Evolutionary conservation across 1,140 invertebrate genomes (phyloP).

Genomic region (Hirudo medicinalis): DNA sequence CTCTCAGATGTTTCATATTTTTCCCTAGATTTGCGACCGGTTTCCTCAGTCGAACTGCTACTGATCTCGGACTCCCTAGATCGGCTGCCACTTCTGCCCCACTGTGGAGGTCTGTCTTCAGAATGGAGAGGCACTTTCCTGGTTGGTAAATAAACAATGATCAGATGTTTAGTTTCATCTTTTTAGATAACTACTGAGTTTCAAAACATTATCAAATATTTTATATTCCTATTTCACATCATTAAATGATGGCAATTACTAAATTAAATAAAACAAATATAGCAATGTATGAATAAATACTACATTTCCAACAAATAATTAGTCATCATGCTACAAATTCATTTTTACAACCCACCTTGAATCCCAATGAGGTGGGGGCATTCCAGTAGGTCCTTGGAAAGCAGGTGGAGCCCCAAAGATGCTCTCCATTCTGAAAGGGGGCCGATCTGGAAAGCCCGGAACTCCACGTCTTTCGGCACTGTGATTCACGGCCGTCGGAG

Average conservation of each 20-base stretch:
- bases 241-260: too few species aligned
- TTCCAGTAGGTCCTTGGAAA: slow-evolving; percentile 2
- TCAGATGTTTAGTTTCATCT: too few species aligned
- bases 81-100: too few species aligned
- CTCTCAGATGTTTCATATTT: too few species aligned
- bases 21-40: too few species aligned
- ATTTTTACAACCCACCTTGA: not conserved
- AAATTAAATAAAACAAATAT: not conserved
- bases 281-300: not conserved
- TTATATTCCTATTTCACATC: not conserved
- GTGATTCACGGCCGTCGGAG: not conserved
- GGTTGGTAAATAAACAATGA: too few species aligned
- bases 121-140: too few species aligned
- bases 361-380: not conserved
- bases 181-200: not conserved
- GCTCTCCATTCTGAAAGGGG: not conserved
- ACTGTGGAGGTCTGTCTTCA: too few species aligned
- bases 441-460: not conserved
- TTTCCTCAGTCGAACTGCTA: too few species aligned
- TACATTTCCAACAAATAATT: not conserved
- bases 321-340: not conserved
- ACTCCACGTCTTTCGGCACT: not conserved
- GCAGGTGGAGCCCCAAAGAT: not conserved
- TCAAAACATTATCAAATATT: not conserved
- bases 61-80: too few species aligned